A percentile compares a stretch with the other conserved stretches of the same genome.
Conservation (phyloP, 2,797 vertebrate genomes). For the Cirrhinus mrigala region DNA sequence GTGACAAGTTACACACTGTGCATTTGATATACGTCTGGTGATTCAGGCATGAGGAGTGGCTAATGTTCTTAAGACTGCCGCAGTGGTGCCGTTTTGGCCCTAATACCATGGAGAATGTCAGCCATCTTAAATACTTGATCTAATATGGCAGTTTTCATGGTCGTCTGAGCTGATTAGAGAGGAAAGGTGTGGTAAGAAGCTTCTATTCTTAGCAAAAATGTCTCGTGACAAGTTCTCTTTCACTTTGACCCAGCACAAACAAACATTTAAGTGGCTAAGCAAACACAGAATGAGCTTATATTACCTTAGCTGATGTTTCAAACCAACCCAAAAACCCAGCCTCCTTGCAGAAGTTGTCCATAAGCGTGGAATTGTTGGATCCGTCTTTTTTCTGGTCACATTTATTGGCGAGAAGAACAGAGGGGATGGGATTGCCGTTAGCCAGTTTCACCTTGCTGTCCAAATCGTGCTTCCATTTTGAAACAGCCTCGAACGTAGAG, state of each 20-base stretch:
- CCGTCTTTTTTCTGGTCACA: constrained; percentile 94
- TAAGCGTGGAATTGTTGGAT: constrained; percentile 79
- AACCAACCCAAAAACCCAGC: constrained; percentile 96
- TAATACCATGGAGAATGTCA: constrained; percentile 52
- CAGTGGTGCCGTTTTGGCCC: constrained; percentile 30
- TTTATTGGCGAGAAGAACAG: constrained; percentile 96
- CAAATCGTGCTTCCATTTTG: constrained; percentile 97
- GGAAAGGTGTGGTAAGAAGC: constrained; percentile 38
- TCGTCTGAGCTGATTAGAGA: constrained; percentile 44
- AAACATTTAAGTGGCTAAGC: constrained; percentile 18
- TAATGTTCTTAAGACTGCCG: constrained; percentile 40
- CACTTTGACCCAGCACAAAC: constrained; percentile 4
- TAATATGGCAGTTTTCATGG: constrained; percentile 53
- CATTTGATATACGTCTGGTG: constrained; percentile 22
- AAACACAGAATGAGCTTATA: not conserved
- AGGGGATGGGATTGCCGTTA: constrained; percentile 91
- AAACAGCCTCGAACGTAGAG: constrained; percentile 95
- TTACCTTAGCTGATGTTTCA: constrained; percentile 98
- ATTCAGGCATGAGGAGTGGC: constrained; percentile 35
- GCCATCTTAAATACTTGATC: constrained; percentile 48
- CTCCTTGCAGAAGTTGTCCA: constrained; percentile 98
- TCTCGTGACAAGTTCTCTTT: constrained; percentile 17
- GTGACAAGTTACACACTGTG: constrained; percentile 13
- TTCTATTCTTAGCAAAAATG: constrained; percentile 39
- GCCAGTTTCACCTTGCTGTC: constrained; percentile 97